A percentile compares a stretch with the other conserved stretches of the same genome.
These are phyloP conservation scores for Irena cyanogastra DNA, from an alignment of 2,113 vertebrate genomes.

Conservation along the genomic window DNA sequence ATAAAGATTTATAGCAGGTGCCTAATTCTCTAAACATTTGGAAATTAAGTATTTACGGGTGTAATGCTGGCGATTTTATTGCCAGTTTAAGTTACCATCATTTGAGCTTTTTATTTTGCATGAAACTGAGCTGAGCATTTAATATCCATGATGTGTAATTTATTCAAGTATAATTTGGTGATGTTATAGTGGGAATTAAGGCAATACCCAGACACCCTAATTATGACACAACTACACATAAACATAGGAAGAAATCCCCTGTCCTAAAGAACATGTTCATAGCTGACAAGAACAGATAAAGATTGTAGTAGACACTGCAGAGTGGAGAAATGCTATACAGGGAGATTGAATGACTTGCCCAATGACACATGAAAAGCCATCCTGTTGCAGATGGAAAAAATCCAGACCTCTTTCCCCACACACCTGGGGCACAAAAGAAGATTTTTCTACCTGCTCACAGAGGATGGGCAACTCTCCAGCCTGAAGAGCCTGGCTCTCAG, in stretches of 20 bases:
- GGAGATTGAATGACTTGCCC: not conserved
- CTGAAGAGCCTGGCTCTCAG: not conserved
- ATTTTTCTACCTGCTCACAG: not conserved
- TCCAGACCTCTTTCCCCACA: not conserved
- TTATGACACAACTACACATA: not conserved
- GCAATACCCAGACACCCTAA: not conserved
- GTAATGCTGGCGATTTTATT: conserved; percentile 44
- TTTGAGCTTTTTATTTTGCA: conserved; percentile 20
- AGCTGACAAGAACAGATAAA: not conserved
- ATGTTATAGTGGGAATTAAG: not conserved
- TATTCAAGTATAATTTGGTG: conserved; percentile 34
- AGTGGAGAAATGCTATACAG: not conserved
- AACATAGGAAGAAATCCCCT: not conserved
- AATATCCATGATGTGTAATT: conserved; percentile 44
- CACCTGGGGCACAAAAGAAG: not conserved
- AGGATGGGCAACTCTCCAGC: not conserved
- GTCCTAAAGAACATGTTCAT: not conserved
- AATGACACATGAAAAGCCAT: not conserved
- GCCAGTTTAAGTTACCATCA: conserved; percentile 55
- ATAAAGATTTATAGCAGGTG: conserved; percentile 58
- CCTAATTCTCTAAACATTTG: conserved; percentile 64
- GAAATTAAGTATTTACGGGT: conserved; percentile 62
- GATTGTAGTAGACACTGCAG: not conserved
- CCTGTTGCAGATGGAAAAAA: not conserved
- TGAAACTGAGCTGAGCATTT: conserved; percentile 46